Evolutionary conservation across 2,797 vertebrate species (phyloP), one percentile per base, ranked within the genome.

Genomic region (Gymnothorax reevesii): DNA sequence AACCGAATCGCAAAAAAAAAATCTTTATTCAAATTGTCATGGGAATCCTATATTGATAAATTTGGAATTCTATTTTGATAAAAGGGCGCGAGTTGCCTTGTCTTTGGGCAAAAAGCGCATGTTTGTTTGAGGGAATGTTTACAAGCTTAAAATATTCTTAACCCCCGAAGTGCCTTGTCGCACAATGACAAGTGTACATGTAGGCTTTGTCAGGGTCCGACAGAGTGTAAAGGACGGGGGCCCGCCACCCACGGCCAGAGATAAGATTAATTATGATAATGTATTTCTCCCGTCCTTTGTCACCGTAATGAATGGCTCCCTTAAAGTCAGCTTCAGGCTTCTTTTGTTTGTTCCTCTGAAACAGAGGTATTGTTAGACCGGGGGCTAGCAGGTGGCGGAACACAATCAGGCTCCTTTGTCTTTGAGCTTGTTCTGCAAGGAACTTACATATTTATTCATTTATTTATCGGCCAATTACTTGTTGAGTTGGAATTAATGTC

Each of bases 191-290:
- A 91, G 91, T 94, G 93, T 95, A 94, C 89, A 92, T 93, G 93
- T 95, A 93, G 93, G 94, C 92, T 94, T 91, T 93, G 94, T 94
- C 91, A 93, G 92, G 90, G 87, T 93, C 94, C 93, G 93, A 95
- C 95, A 94, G 95, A 93, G 92, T 91, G 90, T 93, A 93, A 93
- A 94, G 94, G 93, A 93, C 42, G 93, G 90, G 88, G 89, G 92
- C 91, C 91, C 95, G 96, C 97, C 97, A 98, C 97, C 97, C 97
- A 98, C 97, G 93, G 95, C 92, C 96, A 97, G 95, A 95, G 96
- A 97, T 97, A 96, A 96, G 95, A 96, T 96, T 98, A 96, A 98
- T 98, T 97, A 98, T 98, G 97, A 98, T 98, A 98, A 98, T 97
- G 96, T 96, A 97, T 97, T 98, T 97, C 97, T 97, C 97, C 96